Evolutionary conservation across 2,797 vertebrate species (phyloP), one percentile per base, ranked within the genome.

Genomic region (Macropus fuliginosus): DNA sequence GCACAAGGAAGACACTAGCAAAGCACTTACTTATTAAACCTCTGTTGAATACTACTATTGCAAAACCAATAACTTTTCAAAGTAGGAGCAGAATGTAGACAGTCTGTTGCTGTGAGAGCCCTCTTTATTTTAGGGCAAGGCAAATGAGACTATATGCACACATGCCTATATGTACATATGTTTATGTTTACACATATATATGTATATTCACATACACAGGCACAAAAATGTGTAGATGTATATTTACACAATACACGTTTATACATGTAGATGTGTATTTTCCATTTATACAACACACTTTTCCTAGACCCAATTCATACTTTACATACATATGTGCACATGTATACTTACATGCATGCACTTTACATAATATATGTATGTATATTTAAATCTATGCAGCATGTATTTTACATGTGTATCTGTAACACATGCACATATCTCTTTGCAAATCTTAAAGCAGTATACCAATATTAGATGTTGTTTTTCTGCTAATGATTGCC

Each of bases 121-220:
- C 34, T 95, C 87, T 96, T 91, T 87, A 93, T 95, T 96, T 97
- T 54, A 54, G 55, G 55, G 57, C 8, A 74, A 95, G 89, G 54
- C 54, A 87, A 74, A 87, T 87, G 74, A 50, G 21, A 28, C 50
- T 81, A 40, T 27, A 24, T 24, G 46, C 21, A 40, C 13, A 81
- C n/a, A 74, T 1, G n/a, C 4, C n/a, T 14, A 66, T 16, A 66
- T 40, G 21, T 16, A 24, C 16, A 81, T 21, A 46, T 46, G n/a
- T 9, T 1, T 46, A 9, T 81, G 10, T 40, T 0, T 24, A 81
- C 18, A 81, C 10, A 81, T 21, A 29, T 16, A 12, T 56, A 24
- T 56, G 5, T 24, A 27, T n/a, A 66, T 74, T n/a, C 21, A 74
- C 16, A 40, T 46, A 46, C 46, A 40, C 40, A 81, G 3, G n/a